Evolutionary conservation across 2,888 invertebrate genomes (phyloP).

Genomic region (Molorchus minor): DNA sequence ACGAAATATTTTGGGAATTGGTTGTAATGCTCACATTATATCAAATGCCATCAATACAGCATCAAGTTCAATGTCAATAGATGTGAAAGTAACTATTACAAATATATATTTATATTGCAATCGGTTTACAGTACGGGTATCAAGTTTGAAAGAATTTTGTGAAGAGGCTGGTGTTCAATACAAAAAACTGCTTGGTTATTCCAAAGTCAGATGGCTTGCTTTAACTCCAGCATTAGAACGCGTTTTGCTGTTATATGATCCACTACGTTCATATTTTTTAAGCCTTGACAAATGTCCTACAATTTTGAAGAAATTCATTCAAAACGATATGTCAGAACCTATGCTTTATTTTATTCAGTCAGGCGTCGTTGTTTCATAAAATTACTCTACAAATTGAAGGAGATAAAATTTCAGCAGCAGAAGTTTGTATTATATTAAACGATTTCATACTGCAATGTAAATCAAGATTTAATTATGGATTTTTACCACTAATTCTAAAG

Average conservation of each 20-base stretch:
- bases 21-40: not conserved
- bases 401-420: too few species aligned
- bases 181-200: constrained; percentile 44
- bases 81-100: constrained; percentile 43
- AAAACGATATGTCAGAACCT: constrained; percentile 42
- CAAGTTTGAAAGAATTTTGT: constrained; percentile 44
- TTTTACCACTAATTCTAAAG: constrained; percentile 29
- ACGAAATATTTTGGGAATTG: not conserved
- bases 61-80: constrained; percentile 41
- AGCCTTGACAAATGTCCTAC: constrained; percentile 46
- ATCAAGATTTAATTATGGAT: too few species aligned
- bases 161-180: constrained; percentile 41
- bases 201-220: constrained; percentile 46
- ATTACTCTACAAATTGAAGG: constrained; percentile 26
- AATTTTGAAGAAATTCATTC: constrained; percentile 46
- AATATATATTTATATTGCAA: constrained; percentile 44
- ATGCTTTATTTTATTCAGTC: constrained; percentile 45
- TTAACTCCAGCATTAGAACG: constrained; percentile 30
- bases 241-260: constrained; percentile 44
- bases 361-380: constrained; percentile 41
- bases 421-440: too few species aligned
- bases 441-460: too few species aligned
- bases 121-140: constrained; percentile 43
- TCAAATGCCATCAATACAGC: constrained; percentile 14
- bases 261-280: constrained; percentile 39